Evolutionary conservation across 2,888 invertebrate species (phyloP).

Genomic region (Tridacna gigas): DNA sequence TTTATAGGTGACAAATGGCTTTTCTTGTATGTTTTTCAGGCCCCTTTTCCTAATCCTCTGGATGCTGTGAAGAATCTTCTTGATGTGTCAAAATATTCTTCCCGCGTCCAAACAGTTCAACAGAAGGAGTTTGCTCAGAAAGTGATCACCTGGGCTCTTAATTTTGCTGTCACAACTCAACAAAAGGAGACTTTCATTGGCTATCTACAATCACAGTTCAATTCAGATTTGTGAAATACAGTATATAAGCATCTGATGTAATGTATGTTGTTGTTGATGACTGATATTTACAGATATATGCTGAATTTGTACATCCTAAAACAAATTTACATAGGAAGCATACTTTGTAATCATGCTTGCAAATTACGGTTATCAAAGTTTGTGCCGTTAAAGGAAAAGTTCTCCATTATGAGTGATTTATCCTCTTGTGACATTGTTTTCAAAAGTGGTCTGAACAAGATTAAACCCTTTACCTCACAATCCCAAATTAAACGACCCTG

Average conservation of each 20-base stretch:
- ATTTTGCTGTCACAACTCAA: slow-evolving; percentile 75
- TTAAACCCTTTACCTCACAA: not conserved
- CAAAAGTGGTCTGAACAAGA: not conserved
- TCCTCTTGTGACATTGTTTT: not conserved
- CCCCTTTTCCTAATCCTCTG: slow-evolving; percentile 77
- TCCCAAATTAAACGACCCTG: not conserved
- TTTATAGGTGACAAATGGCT: too few species aligned
- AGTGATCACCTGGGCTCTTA: slow-evolving; percentile 70
- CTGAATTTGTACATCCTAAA: too few species aligned
- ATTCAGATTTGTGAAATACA: not conserved
- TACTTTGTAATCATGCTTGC: too few species aligned
- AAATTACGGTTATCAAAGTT: too few species aligned
- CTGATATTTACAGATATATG: too few species aligned
- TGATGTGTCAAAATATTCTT: slow-evolving; percentile 67
- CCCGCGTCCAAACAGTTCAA: slow-evolving; percentile 62
- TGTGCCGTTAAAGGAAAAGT: too few species aligned
- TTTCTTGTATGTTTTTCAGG: slow-evolving; percentile 54
- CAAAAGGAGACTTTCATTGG: slow-evolving; percentile 69
- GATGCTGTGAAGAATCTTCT: slow-evolving; percentile 72
- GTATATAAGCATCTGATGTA: too few species aligned
- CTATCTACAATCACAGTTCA: slow-evolving; percentile 58
- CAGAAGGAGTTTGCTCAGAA: slow-evolving; percentile 67
- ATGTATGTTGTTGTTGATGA: too few species aligned
- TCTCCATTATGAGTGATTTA: not conserved
- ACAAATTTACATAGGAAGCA: too few species aligned